These are phyloP conservation scores for Chitala chitala DNA, from an alignment of 2,113 vertebrate genomes.

Conservation along the genomic window DNA sequence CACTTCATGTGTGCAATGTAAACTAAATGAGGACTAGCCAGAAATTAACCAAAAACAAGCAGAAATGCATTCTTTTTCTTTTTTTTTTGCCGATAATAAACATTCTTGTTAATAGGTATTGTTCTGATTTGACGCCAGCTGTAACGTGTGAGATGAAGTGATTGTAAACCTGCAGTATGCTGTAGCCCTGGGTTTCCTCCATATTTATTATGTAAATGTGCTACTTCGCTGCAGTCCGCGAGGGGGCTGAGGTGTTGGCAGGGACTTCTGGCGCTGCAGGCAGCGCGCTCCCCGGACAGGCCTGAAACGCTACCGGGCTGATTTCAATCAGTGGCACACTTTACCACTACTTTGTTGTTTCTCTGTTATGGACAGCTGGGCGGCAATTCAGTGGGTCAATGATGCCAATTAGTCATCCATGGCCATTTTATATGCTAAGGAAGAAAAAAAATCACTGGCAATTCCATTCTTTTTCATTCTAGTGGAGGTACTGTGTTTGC, in stretches of 20 bases:
- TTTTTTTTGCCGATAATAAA: background rate
- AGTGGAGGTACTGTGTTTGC: background rate
- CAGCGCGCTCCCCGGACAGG: background rate
- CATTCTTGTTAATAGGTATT: background rate
- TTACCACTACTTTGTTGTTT: constrained; percentile 31
- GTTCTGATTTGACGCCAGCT: background rate
- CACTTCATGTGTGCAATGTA: too few relatives aligned
- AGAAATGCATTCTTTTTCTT: background rate
- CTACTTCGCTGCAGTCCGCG: background rate
- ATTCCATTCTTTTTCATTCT: background rate
- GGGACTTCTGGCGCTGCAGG: background rate
- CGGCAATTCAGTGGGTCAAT: constrained; percentile 39
- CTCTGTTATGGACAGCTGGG: constrained; percentile 24
- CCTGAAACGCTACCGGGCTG: constrained; percentile 25
- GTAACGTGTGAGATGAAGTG: background rate
- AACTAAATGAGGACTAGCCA: too few relatives aligned
- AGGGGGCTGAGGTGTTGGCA: constrained; percentile 17
- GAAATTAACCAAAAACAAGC: too few relatives aligned
- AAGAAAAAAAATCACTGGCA: background rate
- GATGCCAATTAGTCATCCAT: constrained; percentile 32
- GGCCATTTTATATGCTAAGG: constrained; percentile 29
- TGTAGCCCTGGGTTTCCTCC: constrained; percentile 1
- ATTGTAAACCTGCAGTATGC: background rate
- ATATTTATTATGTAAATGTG: constrained; percentile 9
- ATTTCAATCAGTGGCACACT: constrained; percentile 28